Evolutionary conservation across 1,140 invertebrate species (phyloP).

Genomic region (Phenacoccus solenopsis): DNA sequence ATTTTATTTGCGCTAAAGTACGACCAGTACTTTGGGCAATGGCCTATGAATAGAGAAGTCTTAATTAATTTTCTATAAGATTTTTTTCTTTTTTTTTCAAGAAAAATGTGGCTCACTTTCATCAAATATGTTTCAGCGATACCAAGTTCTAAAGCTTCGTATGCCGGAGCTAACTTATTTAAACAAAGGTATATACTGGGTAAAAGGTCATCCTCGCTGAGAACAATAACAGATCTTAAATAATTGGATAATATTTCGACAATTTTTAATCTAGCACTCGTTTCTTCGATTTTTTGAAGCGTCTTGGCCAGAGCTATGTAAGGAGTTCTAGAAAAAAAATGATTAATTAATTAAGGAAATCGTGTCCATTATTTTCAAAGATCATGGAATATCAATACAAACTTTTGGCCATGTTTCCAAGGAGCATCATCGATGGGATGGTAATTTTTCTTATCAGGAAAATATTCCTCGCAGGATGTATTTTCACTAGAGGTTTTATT

Average conservation of each 20-base stretch:
- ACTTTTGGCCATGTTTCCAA: constrained; percentile 68
- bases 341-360: constrained; percentile 16
- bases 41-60: constrained; percentile 36
- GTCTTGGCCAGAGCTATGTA: constrained; percentile 86
- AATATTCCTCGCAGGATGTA: constrained; percentile 38
- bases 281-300: constrained; percentile 80
- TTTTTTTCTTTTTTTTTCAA: not conserved
- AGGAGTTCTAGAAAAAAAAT: constrained; percentile 56
- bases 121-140: constrained; percentile 87
- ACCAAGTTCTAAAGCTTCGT: constrained; percentile 78
- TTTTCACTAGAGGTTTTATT: not conserved
- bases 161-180: constrained; percentile 89
- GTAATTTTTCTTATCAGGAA: constrained; percentile 60
- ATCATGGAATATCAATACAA: constrained; percentile 27
- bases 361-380: not conserved
- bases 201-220: constrained; percentile 78
- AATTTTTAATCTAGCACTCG: constrained; percentile 80
- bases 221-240: constrained; percentile 78
- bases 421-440: constrained; percentile 81
- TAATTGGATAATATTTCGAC: constrained; percentile 90
- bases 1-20: constrained; percentile 71
- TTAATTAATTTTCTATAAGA: not conserved
- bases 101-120: constrained; percentile 42
- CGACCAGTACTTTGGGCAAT: constrained; percentile 86
- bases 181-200: constrained; percentile 87